Base-by-base conservation (phyloP, 2,888 invertebrate species). In the Rhagonycha fulva region DNA sequence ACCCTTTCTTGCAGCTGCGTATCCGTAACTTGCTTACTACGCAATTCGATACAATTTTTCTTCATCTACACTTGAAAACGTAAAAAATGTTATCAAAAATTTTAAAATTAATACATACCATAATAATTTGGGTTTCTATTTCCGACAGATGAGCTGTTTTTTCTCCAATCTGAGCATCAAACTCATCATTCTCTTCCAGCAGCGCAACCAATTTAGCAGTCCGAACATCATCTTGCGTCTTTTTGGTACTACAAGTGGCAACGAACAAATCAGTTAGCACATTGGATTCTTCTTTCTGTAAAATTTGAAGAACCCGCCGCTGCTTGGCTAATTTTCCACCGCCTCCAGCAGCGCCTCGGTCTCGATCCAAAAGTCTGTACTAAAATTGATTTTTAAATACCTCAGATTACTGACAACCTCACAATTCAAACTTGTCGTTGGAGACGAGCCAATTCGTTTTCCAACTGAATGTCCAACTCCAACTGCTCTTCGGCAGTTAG, bases 301-400 rank as follows among this genome's bases (percentile, higher is more conserved):
- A 87, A 11, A 89, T 90, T 23, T 88, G 87, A 78, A 94, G 91
- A 80, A 92, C 90, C 83, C 90, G 91, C 81, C 90, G 89, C 85
- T 93, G 93, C 85, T 91, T 91, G 71, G 91, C 89, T 23, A 93
- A 87, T 77, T 93, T 91, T 7, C 92, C 91, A 82, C 92, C 92
- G 26, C 92, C 92, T 83, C 32, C 47, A 9, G 32, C 71, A 47
- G 4, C 19, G 11, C 62, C 89, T 1, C 94, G 89, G 85, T 95
- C 95, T 78, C 93, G 92, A 86, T 96, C 95, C 94, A 95, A 95
- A 81, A 95, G 93, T 24, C 95, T 90, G 85, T 93, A 94, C 90
- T 93, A 87, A 60, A 83, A 82, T 14, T 24, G 12, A 24, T 14
- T 14, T 24, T 11, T 19, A n/a, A 60, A 23, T 7, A 32, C 32